Conservation (phyloP, 1,140 invertebrate genomes). For the Sminthurides bifidus region DNA sequence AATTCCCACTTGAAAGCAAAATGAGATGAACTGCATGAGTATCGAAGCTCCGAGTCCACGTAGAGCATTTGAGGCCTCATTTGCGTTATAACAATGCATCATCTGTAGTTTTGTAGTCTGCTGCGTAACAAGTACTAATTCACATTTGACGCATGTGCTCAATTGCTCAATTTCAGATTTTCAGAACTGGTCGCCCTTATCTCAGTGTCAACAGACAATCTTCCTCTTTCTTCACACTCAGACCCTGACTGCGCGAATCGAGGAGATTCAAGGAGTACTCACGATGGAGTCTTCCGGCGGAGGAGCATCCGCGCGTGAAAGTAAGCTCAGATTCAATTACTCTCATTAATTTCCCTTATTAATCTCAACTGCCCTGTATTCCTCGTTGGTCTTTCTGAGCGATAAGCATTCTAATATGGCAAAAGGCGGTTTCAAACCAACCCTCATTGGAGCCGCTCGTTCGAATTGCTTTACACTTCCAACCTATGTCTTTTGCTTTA, state of each 20-base stretch:
- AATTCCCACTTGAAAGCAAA: too few relatives aligned
- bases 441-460: not conserved
- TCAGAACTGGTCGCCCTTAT: slow-evolving; percentile 34
- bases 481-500: too few relatives aligned
- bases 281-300: slow-evolving; percentile 11
- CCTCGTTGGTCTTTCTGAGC: not conserved
- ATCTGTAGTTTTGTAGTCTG: too few relatives aligned
- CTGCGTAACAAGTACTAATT: too few relatives aligned
- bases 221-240: slow-evolving; percentile 36
- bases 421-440: not conserved
- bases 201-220: slow-evolving; percentile 33
- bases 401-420: too few relatives aligned
- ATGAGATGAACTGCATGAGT: too few relatives aligned
- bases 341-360: not conserved
- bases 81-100: too few relatives aligned
- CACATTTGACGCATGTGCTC: too few relatives aligned
- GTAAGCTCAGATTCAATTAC: slow-evolving; percentile 9
- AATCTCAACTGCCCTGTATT: not conserved
- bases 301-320: slow-evolving; percentile 24
- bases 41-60: too few relatives aligned
- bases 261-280: slow-evolving; percentile 30
- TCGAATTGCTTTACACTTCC: not conserved
- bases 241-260: slow-evolving; percentile 32
- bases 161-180: slow-evolving; percentile 32
- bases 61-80: too few relatives aligned